Conservation (phyloP, 2,113 vertebrate species). For the Ifrita kowaldi region DNA sequence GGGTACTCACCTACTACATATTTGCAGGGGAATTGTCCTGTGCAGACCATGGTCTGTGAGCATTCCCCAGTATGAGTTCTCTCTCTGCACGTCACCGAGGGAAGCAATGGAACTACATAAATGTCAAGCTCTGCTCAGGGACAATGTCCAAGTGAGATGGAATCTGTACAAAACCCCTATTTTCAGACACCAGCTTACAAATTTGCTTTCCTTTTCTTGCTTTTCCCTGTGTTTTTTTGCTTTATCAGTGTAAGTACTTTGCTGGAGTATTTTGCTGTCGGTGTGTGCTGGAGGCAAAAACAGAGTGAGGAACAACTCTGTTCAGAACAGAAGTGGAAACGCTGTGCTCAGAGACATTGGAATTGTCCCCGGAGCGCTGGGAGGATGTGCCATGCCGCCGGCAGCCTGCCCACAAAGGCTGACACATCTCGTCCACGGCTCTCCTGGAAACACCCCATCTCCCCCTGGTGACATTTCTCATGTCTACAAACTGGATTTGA, state of each 20-base stretch:
- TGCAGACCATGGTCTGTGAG: accelerated
- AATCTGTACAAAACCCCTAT: not conserved
- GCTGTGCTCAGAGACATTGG: accelerated
- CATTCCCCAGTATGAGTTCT: not conserved
- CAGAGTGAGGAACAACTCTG: not conserved
- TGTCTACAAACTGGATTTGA: not conserved
- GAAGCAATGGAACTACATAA: not conserved
- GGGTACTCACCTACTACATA: not conserved
- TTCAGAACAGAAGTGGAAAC: not conserved
- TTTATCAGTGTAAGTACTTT: not conserved
- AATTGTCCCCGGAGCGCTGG: not conserved
- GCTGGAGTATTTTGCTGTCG: not conserved
- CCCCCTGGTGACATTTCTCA: not conserved
- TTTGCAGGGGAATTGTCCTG: not conserved
- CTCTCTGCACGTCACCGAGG: accelerated
- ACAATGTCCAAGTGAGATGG: not conserved
- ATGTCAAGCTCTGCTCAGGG: not conserved
- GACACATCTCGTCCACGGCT: not conserved
- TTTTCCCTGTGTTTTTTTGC: accelerated
- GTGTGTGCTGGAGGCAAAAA: not conserved
- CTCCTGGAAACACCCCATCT: not conserved
- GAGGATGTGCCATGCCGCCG: not conserved
- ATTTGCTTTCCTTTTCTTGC: not conserved
- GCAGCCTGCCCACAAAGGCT: not conserved
- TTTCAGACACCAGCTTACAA: not conserved